Conservation (phyloP, 2,888 invertebrate genomes). For the Athalia circularis region DNA sequence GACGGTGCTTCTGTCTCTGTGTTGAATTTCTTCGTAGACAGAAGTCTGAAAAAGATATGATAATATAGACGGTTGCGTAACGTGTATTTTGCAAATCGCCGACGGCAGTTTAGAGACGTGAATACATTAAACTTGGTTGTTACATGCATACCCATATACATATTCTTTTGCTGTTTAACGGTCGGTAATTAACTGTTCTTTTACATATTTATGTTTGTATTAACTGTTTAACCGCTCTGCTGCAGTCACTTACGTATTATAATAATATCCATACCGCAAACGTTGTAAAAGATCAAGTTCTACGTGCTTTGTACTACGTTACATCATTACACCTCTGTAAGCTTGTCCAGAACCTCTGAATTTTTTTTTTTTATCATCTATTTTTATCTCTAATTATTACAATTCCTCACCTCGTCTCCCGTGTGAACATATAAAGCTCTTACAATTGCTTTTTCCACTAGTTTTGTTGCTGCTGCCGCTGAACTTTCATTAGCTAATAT, state of each 20-base stretch:
- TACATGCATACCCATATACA: neutral
- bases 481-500: too few relatives aligned
- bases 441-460: too few relatives aligned
- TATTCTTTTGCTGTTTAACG: constrained; percentile 27
- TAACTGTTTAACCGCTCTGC: constrained; percentile 9
- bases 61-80: constrained; percentile 11
- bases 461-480: too few relatives aligned
- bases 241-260: constrained; percentile 10
- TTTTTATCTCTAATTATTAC: neutral
- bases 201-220: constrained; percentile 26
- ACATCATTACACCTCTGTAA: neutral
- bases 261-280: neutral
- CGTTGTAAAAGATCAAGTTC: neutral
- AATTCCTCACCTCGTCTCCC: neutral
- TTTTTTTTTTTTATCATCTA: neutral
- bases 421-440: too few relatives aligned
- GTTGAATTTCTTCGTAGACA: constrained; percentile 5
- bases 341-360: neutral
- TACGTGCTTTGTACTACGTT: neutral
- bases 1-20: neutral
- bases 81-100: neutral
- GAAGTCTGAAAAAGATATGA: neutral
- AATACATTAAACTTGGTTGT: neutral
- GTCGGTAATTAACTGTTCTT: constrained; percentile 32
- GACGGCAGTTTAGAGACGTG: neutral